Base-by-base conservation (phyloP, 2,113 vertebrate species). In the Ictalurus furcatus region DNA sequence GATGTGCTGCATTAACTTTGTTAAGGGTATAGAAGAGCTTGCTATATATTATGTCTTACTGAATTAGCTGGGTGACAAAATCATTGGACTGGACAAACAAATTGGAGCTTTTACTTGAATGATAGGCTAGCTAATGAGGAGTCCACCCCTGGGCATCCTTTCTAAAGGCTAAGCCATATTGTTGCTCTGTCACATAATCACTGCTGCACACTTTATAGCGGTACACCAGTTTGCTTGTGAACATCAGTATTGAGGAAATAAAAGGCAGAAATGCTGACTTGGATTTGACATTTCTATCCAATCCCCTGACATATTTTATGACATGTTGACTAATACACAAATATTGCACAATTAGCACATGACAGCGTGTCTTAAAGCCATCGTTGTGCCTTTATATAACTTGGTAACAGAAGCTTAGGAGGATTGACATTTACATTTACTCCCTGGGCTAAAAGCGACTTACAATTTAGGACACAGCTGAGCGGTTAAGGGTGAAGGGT, bases 351-450 rank as follows among this genome's bases (percentile, higher is more conserved):
- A 59, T 37, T 82, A 59, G 30, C 30, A 82, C 56, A 59, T 37
- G 9, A 37, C 54, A 82, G 54, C 8, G 12, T 37, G 80, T 23
- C 54, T 82, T 34, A 34, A 59, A 82, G 54, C 54, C 0, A 7
- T 30, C 78, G 56, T 54, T 21, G 48, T n/a, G 23, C 44, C 5
- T 52, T 82, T 23, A 82, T 34, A 34, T 19, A 9, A 58, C n/a
- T 82, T 21, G n/a, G 14, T 58, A 58, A 82, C n/a, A 82, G 48
- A 80, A 82, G 54, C 54, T 34, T 59, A 81, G 8, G 52, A 21
- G n/a, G 79, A 81, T 81, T 56, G 28, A 58, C 79, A 58, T 81
- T 81, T 81, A 54, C 79, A 81, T 81, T 82, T 82, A 21, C 54
- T 58, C 17, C 34, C 14, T 21, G 9, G 54, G n/a, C 80, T 58